These are phyloP conservation scores for Grammomys dolichurus DNA, from an alignment of 2,113 vertebrate genomes.

Conservation along the genomic window DNA sequence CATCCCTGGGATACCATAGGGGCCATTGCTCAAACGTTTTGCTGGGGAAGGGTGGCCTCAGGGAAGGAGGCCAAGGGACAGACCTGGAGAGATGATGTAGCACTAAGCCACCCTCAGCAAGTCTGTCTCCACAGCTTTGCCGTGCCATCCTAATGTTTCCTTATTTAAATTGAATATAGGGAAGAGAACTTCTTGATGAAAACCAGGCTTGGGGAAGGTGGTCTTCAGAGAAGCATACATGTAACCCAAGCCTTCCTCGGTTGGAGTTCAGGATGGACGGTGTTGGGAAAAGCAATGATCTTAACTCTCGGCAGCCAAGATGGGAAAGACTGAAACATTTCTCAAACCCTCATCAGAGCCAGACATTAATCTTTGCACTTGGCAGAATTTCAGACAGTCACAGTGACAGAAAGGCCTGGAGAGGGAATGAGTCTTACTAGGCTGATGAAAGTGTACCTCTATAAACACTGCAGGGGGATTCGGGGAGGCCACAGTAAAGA, in stretches of 20 bases:
- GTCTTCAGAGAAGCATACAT: constrained; percentile 10
- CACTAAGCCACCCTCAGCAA: not conserved
- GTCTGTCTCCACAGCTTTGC: not conserved
- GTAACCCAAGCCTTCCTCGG: not conserved
- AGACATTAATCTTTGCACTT: constrained; percentile 53
- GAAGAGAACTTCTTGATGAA: not conserved
- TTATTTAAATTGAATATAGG: not conserved
- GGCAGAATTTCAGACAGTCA: constrained; percentile 68
- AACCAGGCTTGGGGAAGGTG: not conserved
- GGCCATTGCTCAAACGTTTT: not conserved
- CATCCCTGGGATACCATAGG: constrained; percentile 25
- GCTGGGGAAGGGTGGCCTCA: not conserved
- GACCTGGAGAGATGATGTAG: not conserved
- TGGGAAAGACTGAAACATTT: constrained; percentile 44
- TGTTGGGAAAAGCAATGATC: constrained; percentile 56
- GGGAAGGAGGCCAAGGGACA: constrained; percentile 13
- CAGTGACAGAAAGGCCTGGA: constrained; percentile 58
- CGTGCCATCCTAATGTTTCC: not conserved
- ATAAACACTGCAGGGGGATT: not conserved
- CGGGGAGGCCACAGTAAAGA: not conserved
- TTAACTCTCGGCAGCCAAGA: constrained; percentile 45
- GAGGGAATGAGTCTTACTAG: constrained; percentile 15
- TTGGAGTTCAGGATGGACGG: not conserved
- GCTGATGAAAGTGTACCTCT: not conserved
- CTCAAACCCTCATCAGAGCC: constrained; percentile 45